phyloP scores from a whole-genome alignment of 2,797 vertebrate genomes.

The Ctenochaetus hawaiiensis region DNA sequence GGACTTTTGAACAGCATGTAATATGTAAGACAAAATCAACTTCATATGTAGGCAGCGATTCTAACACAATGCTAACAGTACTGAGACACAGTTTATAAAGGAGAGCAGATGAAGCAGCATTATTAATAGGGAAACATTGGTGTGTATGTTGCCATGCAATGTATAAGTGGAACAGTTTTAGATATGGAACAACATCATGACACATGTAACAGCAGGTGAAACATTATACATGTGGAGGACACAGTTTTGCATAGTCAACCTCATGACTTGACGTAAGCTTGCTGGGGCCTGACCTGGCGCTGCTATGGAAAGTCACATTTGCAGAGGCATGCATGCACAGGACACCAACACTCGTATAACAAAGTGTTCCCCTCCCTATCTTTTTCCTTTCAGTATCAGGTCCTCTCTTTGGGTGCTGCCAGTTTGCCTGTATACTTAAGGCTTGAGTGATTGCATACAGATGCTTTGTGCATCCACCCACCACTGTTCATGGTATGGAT shows the following conservation, averaged over 20 bases:
- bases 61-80: not conserved
- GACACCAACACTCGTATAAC: conserved; percentile 4
- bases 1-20: not conserved
- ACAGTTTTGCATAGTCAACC: conserved; percentile 40
- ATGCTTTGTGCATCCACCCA: conserved; percentile 67
- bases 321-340: conserved; percentile 11
- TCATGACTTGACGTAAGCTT: conserved; percentile 14
- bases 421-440: conserved; percentile 2
- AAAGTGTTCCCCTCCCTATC: conserved; percentile 14
- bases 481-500: conserved; percentile 58
- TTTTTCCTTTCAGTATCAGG: conserved; percentile 19
- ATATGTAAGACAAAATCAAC: not conserved
- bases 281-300: conserved; percentile 11
- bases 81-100: not conserved
- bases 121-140: not conserved
- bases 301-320: conserved; percentile 60
- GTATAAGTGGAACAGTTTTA: too few species aligned
- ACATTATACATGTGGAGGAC: conserved; percentile 1
- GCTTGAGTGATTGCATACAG: conserved; percentile 67
- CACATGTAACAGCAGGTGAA: conserved; percentile 24
- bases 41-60: not conserved
- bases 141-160: not conserved
- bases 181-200: conserved; percentile 10
- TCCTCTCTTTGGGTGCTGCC: conserved; percentile 2
- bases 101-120: not conserved